Evolutionary conservation across 1,140 invertebrate species (phyloP).

Genomic region (Neelides sp.): DNA sequence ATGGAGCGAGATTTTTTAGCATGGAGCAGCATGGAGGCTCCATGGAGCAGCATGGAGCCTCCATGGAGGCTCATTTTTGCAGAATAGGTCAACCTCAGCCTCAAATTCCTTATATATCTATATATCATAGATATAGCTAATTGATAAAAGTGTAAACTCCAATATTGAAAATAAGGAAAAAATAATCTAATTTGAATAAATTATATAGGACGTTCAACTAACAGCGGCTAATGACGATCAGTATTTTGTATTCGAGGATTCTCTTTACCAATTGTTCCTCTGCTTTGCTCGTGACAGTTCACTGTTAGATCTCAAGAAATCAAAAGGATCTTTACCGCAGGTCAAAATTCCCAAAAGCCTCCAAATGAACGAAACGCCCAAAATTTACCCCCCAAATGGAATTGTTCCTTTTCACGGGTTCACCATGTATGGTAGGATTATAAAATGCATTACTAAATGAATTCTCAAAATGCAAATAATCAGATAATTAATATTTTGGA

Average conservation of each 20-base stretch:
- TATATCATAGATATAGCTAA: no score
- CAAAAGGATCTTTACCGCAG: background rate
- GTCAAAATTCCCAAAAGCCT: constrained; percentile 45
- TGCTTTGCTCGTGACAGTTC: constrained; percentile 83
- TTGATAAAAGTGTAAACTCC: no score
- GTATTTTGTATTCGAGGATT: constrained; percentile 95
- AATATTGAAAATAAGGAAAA: background rate
- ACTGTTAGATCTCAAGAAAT: constrained; percentile 54
- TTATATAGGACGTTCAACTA: constrained; percentile 68
- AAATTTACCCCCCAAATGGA: constrained; percentile 83
- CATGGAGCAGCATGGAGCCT: no score
- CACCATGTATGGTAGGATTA: constrained; percentile 84
- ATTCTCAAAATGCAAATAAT: no score
- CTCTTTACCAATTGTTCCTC: constrained; percentile 84
- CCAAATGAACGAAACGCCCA: constrained; percentile 44
- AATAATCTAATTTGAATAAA: background rate
- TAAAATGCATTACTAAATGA: no score
- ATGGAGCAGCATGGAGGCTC: no score
- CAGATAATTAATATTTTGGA: background rate
- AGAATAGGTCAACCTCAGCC: no score
- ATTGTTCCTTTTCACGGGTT: constrained; percentile 94
- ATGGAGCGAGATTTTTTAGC: no score
- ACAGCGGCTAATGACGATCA: constrained; percentile 95
- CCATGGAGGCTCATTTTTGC: no score
- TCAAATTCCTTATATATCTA: no score